Conservation (phyloP, 2,888 invertebrate species). For the Coelopa pilipes region DNA sequence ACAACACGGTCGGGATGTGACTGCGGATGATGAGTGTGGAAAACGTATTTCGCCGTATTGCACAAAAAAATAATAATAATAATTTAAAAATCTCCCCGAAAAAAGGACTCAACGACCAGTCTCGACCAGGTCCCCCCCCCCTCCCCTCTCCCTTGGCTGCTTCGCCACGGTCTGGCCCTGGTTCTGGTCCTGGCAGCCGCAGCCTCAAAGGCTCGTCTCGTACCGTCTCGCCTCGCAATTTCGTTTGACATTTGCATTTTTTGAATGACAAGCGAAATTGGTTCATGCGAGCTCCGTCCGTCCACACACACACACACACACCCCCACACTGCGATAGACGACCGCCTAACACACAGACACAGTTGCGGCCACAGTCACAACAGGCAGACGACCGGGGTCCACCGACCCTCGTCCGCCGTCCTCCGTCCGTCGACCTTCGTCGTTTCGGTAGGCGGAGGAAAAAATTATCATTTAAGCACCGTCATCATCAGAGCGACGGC, state of each 20-base stretch:
- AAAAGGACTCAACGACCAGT: background rate
- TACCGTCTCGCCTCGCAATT: slow-evolving; percentile 1
- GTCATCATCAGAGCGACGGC: slow-evolving; percentile 50
- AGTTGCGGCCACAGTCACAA: background rate
- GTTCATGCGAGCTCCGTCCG: background rate
- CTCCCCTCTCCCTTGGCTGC: background rate
- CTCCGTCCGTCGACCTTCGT: no score
- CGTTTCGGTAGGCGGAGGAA: slow-evolving; percentile 48
- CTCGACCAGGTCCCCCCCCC: background rate
- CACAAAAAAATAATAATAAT: slow-evolving; percentile 57
- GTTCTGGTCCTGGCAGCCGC: background rate
- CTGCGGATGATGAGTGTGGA: slow-evolving; percentile 26
- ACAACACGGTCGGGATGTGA: slow-evolving; percentile 5
- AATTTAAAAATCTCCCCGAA: slow-evolving; percentile 47
- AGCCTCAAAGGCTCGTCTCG: background rate
- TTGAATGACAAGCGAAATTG: slow-evolving; percentile 35
- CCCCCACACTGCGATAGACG: no score
- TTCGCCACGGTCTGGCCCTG: background rate
- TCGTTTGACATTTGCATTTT: slow-evolving; percentile 57
- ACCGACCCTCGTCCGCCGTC: no score
- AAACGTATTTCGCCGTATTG: background rate
- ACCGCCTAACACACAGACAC: slow-evolving; percentile 17
- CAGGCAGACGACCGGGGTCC: slow-evolving; percentile 23
- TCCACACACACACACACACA: no score
- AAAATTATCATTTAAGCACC: slow-evolving; percentile 61